These are phyloP conservation scores for Scartelaos histophorus DNA, from an alignment of 2,113 vertebrate species.

Conservation along the genomic window DNA sequence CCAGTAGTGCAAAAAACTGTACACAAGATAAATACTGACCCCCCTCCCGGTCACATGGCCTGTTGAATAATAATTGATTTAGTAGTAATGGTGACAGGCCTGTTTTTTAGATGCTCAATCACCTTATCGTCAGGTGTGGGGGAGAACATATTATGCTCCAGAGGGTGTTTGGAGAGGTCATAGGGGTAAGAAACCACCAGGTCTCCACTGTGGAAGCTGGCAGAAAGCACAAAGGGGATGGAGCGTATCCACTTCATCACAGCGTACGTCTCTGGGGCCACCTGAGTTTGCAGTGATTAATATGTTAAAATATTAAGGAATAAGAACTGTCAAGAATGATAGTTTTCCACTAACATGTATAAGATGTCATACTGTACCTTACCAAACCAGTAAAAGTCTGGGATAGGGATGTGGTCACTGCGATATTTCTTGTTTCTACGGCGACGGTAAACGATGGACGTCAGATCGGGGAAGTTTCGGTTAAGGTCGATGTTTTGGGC, in stretches of 20 bases:
- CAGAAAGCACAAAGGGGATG: conserved; percentile 92
- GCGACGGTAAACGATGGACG: conserved; percentile 83
- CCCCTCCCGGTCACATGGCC: too few relatives aligned
- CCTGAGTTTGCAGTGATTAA: conserved; percentile 65
- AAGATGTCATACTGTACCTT: conserved; percentile 81
- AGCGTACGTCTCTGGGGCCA: conserved; percentile 92
- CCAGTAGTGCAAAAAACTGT: too few relatives aligned
- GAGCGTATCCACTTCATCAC: conserved; percentile 97
- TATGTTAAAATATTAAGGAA: background rate
- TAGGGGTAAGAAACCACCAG: conserved; percentile 93
- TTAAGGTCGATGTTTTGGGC: conserved; percentile 93
- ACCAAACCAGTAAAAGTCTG: conserved; percentile 93
- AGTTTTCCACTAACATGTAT: conserved; percentile 1
- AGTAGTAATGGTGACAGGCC: too few relatives aligned
- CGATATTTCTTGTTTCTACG: conserved; percentile 72
- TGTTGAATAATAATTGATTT: too few relatives aligned
- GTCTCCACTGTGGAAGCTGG: conserved; percentile 90
- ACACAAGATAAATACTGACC: too few relatives aligned
- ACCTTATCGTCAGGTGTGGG: conserved; percentile 92
- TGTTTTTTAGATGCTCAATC: background rate
- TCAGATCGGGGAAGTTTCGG: conserved; percentile 92
- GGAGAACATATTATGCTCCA: conserved; percentile 84
- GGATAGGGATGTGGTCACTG: conserved; percentile 88
- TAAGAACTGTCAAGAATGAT: background rate
- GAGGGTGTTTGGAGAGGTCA: conserved; percentile 86